phyloP scores from a whole-genome alignment of 2,888 invertebrate genomes.

The Deilephila porcellus region DNA sequence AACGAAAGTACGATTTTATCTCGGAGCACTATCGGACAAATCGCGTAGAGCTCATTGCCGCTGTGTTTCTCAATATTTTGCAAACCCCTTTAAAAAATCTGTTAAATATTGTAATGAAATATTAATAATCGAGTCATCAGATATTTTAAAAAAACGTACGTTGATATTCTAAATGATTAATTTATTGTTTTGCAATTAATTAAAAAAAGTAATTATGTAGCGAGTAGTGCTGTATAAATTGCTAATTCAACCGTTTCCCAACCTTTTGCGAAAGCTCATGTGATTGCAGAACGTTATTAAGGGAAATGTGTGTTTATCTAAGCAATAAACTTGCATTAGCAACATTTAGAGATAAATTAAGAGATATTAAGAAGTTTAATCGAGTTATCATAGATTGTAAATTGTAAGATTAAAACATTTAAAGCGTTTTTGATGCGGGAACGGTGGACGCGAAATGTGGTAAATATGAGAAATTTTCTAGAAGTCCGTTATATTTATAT shows the following conservation, averaged over 20 bases:
- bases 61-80: not conserved
- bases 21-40: conserved; percentile 19
- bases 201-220: not conserved
- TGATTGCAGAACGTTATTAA: not conserved
- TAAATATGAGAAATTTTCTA: not conserved
- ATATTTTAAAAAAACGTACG: no score
- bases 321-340: conserved; percentile 1
- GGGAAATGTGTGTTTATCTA: conserved; percentile 19
- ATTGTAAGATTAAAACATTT: conserved; percentile 10
- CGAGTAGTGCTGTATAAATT: not conserved
- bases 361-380: not conserved
- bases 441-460: not conserved
- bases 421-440: not conserved
- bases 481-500: not conserved
- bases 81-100: not conserved
- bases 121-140: no score
- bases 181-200: no score
- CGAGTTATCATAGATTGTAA: not conserved
- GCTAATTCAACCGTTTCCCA: not conserved
- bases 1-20: conserved; percentile 21
- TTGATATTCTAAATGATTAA: no score
- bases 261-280: not conserved
- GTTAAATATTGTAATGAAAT: no score
- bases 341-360: conserved; percentile 8
- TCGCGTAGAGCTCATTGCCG: not conserved